These are phyloP conservation scores for Drosophila melanocephala DNA, from an alignment of 2,888 invertebrate species.

Conservation along the genomic window DNA sequence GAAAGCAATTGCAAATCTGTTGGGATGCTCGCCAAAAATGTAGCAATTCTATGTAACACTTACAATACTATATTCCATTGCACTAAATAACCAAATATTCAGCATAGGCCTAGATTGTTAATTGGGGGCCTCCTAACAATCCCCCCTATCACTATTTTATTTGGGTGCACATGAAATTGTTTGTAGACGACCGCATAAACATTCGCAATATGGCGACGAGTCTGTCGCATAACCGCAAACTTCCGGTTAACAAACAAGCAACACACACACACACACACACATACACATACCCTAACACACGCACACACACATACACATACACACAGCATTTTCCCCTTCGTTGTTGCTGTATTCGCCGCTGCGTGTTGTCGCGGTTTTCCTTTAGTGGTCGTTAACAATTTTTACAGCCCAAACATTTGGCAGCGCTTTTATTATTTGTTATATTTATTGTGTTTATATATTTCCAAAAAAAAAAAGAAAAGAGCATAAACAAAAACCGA, in stretches of 20 bases:
- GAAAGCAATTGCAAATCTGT: not conserved
- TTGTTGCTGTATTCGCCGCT: constrained; percentile 27
- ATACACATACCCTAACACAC: constrained; percentile 16
- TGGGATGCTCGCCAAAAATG: not conserved
- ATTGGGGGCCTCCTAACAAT: not conserved
- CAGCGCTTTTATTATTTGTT: constrained; percentile 57
- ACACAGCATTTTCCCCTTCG: not conserved
- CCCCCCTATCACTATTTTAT: not conserved
- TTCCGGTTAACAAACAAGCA: constrained; percentile 54
- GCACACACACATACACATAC: constrained; percentile 14
- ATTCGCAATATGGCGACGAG: constrained; percentile 68
- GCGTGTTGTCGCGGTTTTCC: constrained; percentile 66
- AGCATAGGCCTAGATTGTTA: not conserved
- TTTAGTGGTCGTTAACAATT: constrained; percentile 76
- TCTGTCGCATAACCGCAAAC: constrained; percentile 59
- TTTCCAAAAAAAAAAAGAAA: constrained; percentile 42
- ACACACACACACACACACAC: constrained; percentile 24
- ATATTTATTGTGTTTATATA: constrained; percentile 73
- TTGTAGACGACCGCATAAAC: constrained; percentile 57
- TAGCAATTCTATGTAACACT: not conserved
- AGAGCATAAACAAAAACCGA: constrained; percentile 1
- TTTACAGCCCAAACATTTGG: constrained; percentile 76
- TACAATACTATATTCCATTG: not conserved
- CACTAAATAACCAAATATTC: not conserved
- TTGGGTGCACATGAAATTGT: constrained; percentile 29